Evolutionary conservation across 2,797 vertebrate genomes (phyloP).

Genomic region (Craterocephalus amniculus): DNA sequence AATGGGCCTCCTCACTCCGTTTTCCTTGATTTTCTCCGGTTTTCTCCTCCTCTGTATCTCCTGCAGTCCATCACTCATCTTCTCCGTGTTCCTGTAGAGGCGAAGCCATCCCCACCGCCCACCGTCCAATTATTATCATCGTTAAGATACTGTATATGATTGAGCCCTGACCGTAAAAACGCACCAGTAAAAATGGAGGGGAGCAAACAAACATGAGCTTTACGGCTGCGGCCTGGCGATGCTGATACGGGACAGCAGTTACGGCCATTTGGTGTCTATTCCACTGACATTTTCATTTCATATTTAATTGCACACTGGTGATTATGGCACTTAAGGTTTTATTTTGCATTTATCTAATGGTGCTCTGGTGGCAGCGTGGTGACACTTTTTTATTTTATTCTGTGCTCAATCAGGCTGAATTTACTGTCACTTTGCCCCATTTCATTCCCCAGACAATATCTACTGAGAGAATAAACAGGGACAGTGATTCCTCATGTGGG

Average conservation of each 20-base stretch:
- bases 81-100: constrained; percentile 18
- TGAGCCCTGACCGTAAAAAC: constrained; percentile 62
- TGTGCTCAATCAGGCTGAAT: constrained; percentile 67
- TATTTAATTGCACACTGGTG: constrained; percentile 69
- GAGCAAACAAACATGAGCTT: constrained; percentile 68
- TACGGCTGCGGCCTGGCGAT: constrained; percentile 68
- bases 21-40: constrained; percentile 15
- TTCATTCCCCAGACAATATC: constrained; percentile 4
- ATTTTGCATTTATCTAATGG: constrained; percentile 75
- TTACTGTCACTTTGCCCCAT: constrained; percentile 45
- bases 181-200: constrained; percentile 55
- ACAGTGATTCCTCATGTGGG: constrained; percentile 5
- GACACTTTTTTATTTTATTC: constrained; percentile 67
- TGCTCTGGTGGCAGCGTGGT: constrained; percentile 47
- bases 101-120: constrained; percentile 44
- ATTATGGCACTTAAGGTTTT: constrained; percentile 77
- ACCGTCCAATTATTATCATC: constrained; percentile 68
- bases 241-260: constrained; percentile 70
- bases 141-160: constrained; percentile 71
- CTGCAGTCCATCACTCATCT: constrained; percentile 11
- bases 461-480: constrained; percentile 11
- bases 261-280: constrained; percentile 51
- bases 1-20: constrained; percentile 44
- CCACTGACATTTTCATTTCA: constrained; percentile 77
- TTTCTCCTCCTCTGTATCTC: constrained; percentile 18